These are phyloP conservation scores for Muraenolepis orangiensis DNA, from an alignment of 2,797 vertebrate genomes.

Conservation along the genomic window DNA sequence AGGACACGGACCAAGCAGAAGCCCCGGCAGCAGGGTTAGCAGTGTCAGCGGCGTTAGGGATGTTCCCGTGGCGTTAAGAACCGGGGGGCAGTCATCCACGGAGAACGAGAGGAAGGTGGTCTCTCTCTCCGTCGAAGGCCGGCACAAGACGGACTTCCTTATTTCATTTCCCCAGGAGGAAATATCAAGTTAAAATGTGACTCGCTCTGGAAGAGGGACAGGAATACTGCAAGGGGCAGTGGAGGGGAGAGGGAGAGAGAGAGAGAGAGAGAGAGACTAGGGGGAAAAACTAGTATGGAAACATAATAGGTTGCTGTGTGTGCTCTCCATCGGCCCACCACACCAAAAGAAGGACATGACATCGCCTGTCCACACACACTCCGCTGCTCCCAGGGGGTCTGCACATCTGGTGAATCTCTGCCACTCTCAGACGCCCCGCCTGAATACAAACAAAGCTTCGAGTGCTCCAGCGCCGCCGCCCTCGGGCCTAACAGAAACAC, in stretches of 20 bases:
- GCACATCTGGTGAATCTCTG: slow-evolving; percentile 35
- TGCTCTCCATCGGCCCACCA: slow-evolving; percentile 15
- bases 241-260: too few species aligned
- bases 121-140: slow-evolving; percentile 54
- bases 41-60: too few species aligned
- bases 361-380: slow-evolving; percentile 8
- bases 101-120: slow-evolving; percentile 68
- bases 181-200: slow-evolving; percentile 65
- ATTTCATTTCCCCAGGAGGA: slow-evolving; percentile 68
- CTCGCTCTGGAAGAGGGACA: slow-evolving; percentile 49
- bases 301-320: slow-evolving; percentile 22
- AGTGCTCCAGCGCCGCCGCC: slow-evolving; percentile 33
- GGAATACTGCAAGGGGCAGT: slow-evolving; percentile 32
- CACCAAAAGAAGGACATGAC: slow-evolving; percentile 28
- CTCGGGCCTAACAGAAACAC: background rate
- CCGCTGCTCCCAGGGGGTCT: slow-evolving; percentile 18
- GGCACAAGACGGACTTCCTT: slow-evolving; percentile 68
- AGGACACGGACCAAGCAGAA: slow-evolving; percentile 64
- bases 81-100: slow-evolving; percentile 51
- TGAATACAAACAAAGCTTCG: slow-evolving; percentile 21
- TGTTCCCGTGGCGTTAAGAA: too few species aligned
- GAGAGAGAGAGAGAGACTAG: background rate
- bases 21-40: slow-evolving; percentile 31
- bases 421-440: slow-evolving; percentile 9
- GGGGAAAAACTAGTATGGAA: slow-evolving; percentile 12